Evolutionary conservation across 30 jellyfish, hydroid and myxozoan species (phyloP), one percentile per base, ranked within the genome.

Genomic region (Rhopilema esculentum): DNA sequence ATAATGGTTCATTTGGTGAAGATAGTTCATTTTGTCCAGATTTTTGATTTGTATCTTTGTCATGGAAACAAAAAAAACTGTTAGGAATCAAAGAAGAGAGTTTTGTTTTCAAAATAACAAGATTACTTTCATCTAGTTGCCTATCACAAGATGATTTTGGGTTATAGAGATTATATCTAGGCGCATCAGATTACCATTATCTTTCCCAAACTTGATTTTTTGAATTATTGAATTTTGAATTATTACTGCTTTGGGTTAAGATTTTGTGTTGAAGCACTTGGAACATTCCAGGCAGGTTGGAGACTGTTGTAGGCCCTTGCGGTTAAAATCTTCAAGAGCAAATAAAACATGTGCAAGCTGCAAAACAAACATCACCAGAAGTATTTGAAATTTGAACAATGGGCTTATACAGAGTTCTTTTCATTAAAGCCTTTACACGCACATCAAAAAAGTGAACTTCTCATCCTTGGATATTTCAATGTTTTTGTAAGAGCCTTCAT

Each of bases 321-420:
- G 57, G 57, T 40, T 40, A 40, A 40, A 40, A 40, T 40, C 57
- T 40, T 40, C 57, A 40, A 40, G 57, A 40, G 57, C 75, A 23
- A 64, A 26, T 26, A 64, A 26, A 26, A 70, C 82, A 70, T 22
- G 82, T 70, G 53, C 82, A 70, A 22, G 82, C 82, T 20, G 82
- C 53, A 23, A 67, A 70, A 28, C 82, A 70, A 70, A 70, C 82
- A 70, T 70, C 82, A 70, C 82, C 53, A 70, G 82, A 70, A 70
- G 24, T 1, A 20, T 20, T 22, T 70, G 82, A 70, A 24, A 70
- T 8, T 29, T 29, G 31, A 22, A 70, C 27, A 29, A 70, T 70
- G 31, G 48, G 6, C 27, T 70, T 70, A 28, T 70, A 70, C 48
- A 70, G 24, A 70, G 27, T 22, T 48, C 48, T 70, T 26, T 70